Base-by-base conservation (phyloP, 2,797 vertebrate genomes). In the Mallotus villosus region DNA sequence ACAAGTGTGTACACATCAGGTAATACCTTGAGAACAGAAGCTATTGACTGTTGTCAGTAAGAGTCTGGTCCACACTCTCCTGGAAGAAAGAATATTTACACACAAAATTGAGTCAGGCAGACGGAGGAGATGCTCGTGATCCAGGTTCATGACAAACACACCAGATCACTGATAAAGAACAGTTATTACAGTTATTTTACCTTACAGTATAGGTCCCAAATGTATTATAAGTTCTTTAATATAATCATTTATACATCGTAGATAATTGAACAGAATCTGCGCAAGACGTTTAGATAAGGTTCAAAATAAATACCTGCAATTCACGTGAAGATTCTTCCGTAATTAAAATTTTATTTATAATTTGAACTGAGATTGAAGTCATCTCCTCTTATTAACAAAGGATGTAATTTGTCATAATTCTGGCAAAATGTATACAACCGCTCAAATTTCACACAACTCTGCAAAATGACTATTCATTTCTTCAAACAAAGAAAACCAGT, bases 241-340 rank as follows among this genome's bases (percentile, higher is more conserved):
- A 77, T 74, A 76, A 84, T 76, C 74, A 46, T 71, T 65, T 76
- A 82, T 74, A 84, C 72, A 77, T 76, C 81, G 34, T 59, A 66
- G 77, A 82, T 81, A 78, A 82, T 77, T 70, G 86, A 86, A 84
- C 64, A 77, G 65, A 65, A 72, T 79, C 81, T 84, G 78, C 86
- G 88, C 82, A 85, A 86, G 80, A 64, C 21, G 25, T 71, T 63
- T 21, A 81, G 78, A 81, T 74, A 79, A 81, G 64, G 75, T 87
- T 89, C 78, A 73, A 87, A 92, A 93, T 92, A 92, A 93, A 92
- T 89, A 89, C 84, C 78, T 85, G 85, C 81, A 83, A 88, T 85
- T 84, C 78, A 85, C 86, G 87, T 71, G 51, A 76, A 84, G 73
- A 77, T 82, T 72, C 70, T 72, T 17, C 71, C 76, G 70, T 73